Conservation (phyloP, 2,113 vertebrate genomes). For the Catagonus wagneri region DNA sequence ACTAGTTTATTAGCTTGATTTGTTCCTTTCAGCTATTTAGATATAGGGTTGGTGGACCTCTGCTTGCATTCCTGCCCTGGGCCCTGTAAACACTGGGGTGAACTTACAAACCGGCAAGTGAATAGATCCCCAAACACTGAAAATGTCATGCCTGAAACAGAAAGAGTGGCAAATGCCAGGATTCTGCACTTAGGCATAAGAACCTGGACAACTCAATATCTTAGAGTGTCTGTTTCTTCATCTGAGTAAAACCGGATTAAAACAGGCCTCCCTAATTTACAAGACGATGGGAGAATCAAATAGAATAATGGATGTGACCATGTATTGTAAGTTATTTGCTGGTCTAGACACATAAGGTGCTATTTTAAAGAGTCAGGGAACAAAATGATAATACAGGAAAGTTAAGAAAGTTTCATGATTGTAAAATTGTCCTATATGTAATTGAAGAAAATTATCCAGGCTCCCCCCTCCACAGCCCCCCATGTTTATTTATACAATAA, state of each 20-base stretch:
- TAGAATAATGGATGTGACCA: neutral
- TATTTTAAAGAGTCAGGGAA: neutral
- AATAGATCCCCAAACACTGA: neutral
- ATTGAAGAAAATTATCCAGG: neutral
- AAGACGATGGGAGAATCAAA: neutral
- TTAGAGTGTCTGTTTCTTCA: neutral
- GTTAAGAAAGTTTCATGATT: neutral
- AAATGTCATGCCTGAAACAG: neutral
- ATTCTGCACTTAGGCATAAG: neutral
- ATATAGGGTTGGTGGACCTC: neutral
- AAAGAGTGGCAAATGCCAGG: neutral
- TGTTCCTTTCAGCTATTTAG: neutral
- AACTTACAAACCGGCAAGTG: neutral
- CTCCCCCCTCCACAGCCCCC: no score
- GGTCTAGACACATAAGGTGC: neutral
- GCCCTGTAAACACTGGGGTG: neutral
- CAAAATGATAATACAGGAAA: neutral
- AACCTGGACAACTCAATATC: neutral
- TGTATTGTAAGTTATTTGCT: neutral
- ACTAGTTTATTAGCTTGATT: neutral
- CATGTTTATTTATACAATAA: slow-evolving; percentile 9
- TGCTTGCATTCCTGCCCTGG: neutral
- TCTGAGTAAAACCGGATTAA: neutral
- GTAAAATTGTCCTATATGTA: neutral
- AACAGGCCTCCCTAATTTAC: neutral